These are phyloP conservation scores for Podargus strigoides DNA, from an alignment of 2,797 vertebrate species.

Conservation along the genomic window DNA sequence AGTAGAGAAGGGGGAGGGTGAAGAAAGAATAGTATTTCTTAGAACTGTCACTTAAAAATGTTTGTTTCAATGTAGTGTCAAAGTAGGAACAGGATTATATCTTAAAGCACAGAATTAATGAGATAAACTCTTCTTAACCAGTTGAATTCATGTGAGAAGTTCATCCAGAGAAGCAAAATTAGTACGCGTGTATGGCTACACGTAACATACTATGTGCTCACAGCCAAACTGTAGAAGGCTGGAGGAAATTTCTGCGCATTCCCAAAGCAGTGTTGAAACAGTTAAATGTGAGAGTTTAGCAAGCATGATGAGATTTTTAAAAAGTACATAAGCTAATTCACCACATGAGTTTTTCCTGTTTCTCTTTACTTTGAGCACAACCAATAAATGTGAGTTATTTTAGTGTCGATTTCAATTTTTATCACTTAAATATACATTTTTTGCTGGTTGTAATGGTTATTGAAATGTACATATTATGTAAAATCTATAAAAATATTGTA, in stretches of 20 bases:
- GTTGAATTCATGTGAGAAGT: background rate
- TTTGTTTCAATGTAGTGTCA: background rate
- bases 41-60: constrained; percentile 1
- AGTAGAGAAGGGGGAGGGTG: background rate
- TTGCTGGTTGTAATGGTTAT: constrained; percentile 17
- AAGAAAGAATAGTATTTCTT: background rate
- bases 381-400: constrained; percentile 32
- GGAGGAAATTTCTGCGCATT: background rate
- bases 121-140: background rate
- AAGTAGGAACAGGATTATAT: background rate
- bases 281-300: background rate
- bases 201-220: background rate
- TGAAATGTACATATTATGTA: constrained; percentile 37
- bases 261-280: background rate
- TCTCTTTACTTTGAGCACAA: background rate
- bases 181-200: background rate
- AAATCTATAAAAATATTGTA: constrained; percentile 56
- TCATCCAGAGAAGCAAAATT: background rate
- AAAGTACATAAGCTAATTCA: background rate
- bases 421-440: constrained; percentile 33
- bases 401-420: constrained; percentile 24
- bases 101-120: constrained; percentile 9
- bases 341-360: background rate
- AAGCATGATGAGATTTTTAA: background rate
- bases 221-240: background rate